Evolutionary conservation across 37 sponge, comb jelly and placozoan species (phyloP), one percentile per base, ranked within the genome.

Genomic region (Spongilla lacustris): DNA sequence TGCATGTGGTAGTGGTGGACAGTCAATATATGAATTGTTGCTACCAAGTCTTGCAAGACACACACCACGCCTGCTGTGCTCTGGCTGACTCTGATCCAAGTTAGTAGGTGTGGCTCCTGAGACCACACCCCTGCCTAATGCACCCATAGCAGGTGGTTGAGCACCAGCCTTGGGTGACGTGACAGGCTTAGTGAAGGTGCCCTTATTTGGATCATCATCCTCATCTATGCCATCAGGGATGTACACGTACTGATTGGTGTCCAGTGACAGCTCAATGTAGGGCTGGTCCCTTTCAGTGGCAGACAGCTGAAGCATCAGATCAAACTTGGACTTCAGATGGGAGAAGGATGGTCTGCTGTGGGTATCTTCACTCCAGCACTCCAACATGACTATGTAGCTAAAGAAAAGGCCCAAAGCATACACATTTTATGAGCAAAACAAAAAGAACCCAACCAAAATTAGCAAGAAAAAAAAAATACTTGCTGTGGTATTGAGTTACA

Each of bases 371-470:
- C 79, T 31, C 91, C 91, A 91, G 69, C 91, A 91, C 36, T 78
- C 74, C 41, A 41, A 41, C 91, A 91, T 91, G 26, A 91, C 69
- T 6, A 83, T 66, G 50, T 91, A 91, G 77, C 91, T 91, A 74
- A 0, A 74, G 25, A 76, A 41, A 50, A 71, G 13, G 76, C 17
- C 2, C 1, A 14, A 58, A 13, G 19, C 58, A 58, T 58, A 6
- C 6, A 41, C 3, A 41, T 41, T 41, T 41, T n/a, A n/a, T n/a
- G n/a, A n/a, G n/a, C n/a, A n/a, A n/a, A n/a, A n/a, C n/a, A n/a
- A n/a, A n/a, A n/a, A n/a, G n/a, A n/a, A n/a, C n/a, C n/a, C n/a
- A n/a, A n/a, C n/a, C n/a, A n/a, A n/a, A n/a, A n/a, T n/a, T n/a
- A n/a, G n/a, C n/a, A n/a, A n/a, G n/a, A n/a, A n/a, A n/a, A n/a